Evolutionary conservation across 2,113 vertebrate genomes (phyloP), one percentile per base, ranked within the genome.

Genomic region (Proteles cristata): DNA sequence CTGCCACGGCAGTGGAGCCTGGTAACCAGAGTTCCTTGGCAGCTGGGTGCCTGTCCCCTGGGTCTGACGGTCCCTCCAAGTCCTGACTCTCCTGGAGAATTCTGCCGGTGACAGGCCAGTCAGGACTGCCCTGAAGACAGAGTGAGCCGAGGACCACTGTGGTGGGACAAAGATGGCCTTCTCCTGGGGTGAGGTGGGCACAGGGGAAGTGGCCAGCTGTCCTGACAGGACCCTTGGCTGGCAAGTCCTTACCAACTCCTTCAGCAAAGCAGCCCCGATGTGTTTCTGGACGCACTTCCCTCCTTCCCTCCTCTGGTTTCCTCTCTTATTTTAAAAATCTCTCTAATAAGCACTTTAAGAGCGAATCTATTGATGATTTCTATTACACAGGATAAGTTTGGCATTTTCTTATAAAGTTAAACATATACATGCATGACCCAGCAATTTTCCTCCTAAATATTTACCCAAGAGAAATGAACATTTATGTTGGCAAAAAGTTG

Each of bases 401-500:
- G 19, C 21, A 58, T 88, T 93, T 93, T 92, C 76, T 69, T 93
- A 53, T 53, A 74, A 89, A 48, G 39, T 35, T 76, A 63, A 55
- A 86, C 53, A 77, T 82, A 26, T 10, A 71, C 7, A 4, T 28
- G 9, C 4, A 19, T 25, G 50, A 58, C 33, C 50, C 53, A 83
- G 53, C 65, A 65, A 58, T 90, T 88, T 76, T 35, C 53, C 50
- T 45, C 65, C 61, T 69, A n/a, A 23, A 25, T 69, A 84, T 80
- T 97, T 93, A 50, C 21, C 16, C 16, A 94, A 58, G 65, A 93
- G 63, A 74, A 95, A 80, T 26, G 45, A 83, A n/a, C 45, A 45
- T n/a, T 7, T 35, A 69, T 16, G 7, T 68, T 63, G 79, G 21
- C 31, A 12, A 23, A 90, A 94, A 90, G 77, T n/a, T n/a, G n/a